Evolutionary conservation across 1,140 invertebrate genomes (phyloP).

Genomic region (Leptonema lineaticorne): DNA sequence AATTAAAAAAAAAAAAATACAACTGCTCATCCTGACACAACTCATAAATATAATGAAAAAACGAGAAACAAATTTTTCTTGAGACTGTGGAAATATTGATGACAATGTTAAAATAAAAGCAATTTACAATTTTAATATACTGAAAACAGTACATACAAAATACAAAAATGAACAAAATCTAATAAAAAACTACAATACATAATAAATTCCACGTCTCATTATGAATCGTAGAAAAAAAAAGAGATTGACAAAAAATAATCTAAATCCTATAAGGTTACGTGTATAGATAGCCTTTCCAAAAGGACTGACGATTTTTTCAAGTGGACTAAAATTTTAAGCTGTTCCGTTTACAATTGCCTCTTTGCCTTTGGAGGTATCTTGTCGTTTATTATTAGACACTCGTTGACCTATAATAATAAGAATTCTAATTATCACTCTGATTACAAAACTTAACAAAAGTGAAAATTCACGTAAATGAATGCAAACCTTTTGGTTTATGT

Average conservation of each 20-base stretch:
- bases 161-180: constrained; percentile 4
- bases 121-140: neutral
- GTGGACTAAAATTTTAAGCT: constrained; percentile 37
- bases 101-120: constrained; percentile 6
- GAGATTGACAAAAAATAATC: constrained; percentile 35
- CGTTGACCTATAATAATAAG: constrained; percentile 32
- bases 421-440: neutral
- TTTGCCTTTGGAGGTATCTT: constrained; percentile 57
- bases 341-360: constrained; percentile 64
- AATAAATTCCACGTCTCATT: constrained; percentile 15
- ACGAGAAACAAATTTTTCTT: neutral
- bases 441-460: neutral
- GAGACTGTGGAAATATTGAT: constrained; percentile 14
- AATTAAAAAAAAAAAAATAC: constrained; percentile 7
- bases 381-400: constrained; percentile 46
- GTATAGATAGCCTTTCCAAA: constrained; percentile 32
- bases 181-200: constrained; percentile 21
- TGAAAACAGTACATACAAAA: neutral
- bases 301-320: constrained; percentile 19
- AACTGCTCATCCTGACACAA: constrained; percentile 3
- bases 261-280: constrained; percentile 37
- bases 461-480: neutral
- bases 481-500: constrained; percentile 17
- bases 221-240: constrained; percentile 20
- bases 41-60: neutral